Conservation (phyloP, 2,888 invertebrate genomes). For the Acanthoscelides obtectus region DNA sequence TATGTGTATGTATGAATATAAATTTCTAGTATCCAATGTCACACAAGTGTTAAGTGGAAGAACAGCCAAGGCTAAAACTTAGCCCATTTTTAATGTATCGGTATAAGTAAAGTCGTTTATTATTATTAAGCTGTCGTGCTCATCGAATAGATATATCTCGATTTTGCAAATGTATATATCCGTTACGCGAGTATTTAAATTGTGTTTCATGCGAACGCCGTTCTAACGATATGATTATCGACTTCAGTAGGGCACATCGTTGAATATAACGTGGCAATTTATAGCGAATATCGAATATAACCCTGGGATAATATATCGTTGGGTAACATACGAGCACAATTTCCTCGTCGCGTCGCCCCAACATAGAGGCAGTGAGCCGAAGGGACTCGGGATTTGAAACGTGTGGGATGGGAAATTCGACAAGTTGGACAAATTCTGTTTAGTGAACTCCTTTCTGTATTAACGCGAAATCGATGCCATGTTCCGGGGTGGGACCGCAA, state of each 20-base stretch:
- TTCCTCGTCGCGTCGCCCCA: neutral
- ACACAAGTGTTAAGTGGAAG: too few relatives aligned
- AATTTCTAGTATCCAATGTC: too few relatives aligned
- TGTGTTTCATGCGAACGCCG: neutral
- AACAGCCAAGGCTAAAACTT: too few relatives aligned
- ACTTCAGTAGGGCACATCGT: neutral
- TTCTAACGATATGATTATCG: neutral
- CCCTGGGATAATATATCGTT: neutral
- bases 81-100: too few relatives aligned
- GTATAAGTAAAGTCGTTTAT: too few relatives aligned
- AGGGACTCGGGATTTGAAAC: too few relatives aligned
- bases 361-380: neutral
- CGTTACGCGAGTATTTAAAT: neutral
- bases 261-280: neutral
- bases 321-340: neutral
- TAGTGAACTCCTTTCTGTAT: neutral
- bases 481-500: neutral
- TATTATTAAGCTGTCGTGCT: too few relatives aligned
- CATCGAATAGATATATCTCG: too few relatives aligned
- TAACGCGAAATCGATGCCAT: neutral
- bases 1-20: too few relatives aligned
- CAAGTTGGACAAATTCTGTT: neutral
- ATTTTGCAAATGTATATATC: too few relatives aligned
- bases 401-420: neutral
- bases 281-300: neutral